Base-by-base conservation (phyloP, 2,113 vertebrate species). In the Phycodurus eques region DNA sequence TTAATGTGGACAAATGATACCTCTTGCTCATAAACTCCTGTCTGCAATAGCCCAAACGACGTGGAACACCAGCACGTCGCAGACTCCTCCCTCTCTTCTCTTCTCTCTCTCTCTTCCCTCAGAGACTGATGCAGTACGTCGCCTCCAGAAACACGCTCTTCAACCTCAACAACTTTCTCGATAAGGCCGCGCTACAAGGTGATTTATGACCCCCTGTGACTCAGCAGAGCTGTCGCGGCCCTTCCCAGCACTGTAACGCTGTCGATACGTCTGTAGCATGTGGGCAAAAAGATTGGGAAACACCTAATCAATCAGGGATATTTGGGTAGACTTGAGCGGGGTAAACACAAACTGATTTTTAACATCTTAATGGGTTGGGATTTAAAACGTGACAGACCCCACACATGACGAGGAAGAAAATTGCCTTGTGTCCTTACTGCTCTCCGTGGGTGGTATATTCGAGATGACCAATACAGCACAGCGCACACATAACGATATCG, bases 91-190 rank as follows among this genome's bases (percentile, higher is more conserved):
- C 79, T 73, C 70, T 75, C 63, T 66, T 64, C 54, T 10, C 70
- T 76, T 9, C 70, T 76, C 70, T 9, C 70, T 76, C 70, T 19
- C 27, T 79, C 71, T 51, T 39, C 61, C 49, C 47, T 67, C 89
- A 98, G 96, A 94, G 94, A 90, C 95, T 98, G 91, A 95, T 97
- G 92, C 94, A 94, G 86, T 96, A 98, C 87, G 92, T 97, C 78
- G 94, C 96, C 85, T 97, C 95, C 84, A 92, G 94, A 92, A 94
- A 93, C 83, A 94, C 94, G 66, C 92, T 97, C 87, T 97, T 98
- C 91, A 97, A 96, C 88, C 92, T 98, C 87, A 95, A 95, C 92
- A 96, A 95, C 92, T 98, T 96, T 89, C 87, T 97, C 89, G 95
- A 98, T 93, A 94, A 95, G 92, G 94, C 95, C 88, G 94, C 93